Evolutionary conservation across 2,888 invertebrate species (phyloP).

Genomic region (Cerastoderma edule): DNA sequence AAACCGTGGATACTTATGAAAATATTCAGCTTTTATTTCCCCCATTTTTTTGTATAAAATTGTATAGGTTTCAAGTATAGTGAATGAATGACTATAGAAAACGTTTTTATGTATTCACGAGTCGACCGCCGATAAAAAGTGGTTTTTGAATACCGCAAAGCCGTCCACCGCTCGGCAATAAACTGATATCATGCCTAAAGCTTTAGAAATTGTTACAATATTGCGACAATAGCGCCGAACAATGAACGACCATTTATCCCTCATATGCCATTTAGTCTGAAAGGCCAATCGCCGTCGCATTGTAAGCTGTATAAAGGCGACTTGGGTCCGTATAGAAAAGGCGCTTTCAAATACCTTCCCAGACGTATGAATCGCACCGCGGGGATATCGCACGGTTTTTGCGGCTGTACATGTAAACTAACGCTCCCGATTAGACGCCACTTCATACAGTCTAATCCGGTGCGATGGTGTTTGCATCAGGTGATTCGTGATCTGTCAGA

Average conservation of each 20-base stretch:
- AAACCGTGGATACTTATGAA: conserved; percentile 21
- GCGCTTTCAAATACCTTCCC: conserved; percentile 43
- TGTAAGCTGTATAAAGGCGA: conserved; percentile 36
- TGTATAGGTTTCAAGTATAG: conserved; percentile 52
- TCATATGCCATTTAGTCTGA: conserved; percentile 52
- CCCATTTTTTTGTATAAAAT: conserved; percentile 42
- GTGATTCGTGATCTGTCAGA: no score
- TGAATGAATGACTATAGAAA: conserved; percentile 46
- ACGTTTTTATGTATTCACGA: conserved; percentile 47
- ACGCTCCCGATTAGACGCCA: no score
- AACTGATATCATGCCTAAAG: conserved; percentile 50
- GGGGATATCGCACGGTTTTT: no score
- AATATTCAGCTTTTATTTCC: conserved; percentile 33
- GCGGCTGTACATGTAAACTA: no score
- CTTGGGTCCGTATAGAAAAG: conserved; percentile 19
- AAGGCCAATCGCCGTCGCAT: conserved; percentile 43
- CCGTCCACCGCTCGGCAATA: conserved; percentile 30
- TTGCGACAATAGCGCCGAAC: conserved; percentile 53
- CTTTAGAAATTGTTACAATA: conserved; percentile 61
- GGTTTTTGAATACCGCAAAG: conserved; percentile 46
- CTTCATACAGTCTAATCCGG: no score
- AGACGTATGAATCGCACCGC: conserved; percentile 26
- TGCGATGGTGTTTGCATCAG: no score
- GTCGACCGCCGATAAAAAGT: conserved; percentile 50
- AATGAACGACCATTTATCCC: conserved; percentile 55